These are phyloP conservation scores for Seira ritae DNA, from an alignment of 2,888 invertebrate genomes.

Conservation along the genomic window DNA sequence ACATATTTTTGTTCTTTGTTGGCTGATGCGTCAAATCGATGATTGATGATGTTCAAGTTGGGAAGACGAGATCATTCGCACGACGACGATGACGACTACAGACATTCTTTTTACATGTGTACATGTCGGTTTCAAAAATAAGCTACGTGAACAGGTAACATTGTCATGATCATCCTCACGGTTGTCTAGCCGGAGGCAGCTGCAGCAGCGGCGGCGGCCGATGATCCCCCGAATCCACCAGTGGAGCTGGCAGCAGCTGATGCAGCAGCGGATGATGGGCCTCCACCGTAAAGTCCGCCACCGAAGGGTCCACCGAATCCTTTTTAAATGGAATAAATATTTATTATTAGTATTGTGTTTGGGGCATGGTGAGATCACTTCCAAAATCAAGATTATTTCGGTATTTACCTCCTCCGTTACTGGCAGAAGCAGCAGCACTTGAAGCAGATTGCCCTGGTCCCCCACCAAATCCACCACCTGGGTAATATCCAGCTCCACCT, in stretches of 20 bases:
- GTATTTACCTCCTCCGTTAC: slow-evolving; percentile 49
- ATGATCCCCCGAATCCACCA: slow-evolving; percentile 45
- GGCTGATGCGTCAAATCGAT: not conserved
- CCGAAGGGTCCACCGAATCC: slow-evolving; percentile 21
- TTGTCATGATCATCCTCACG: too few species aligned
- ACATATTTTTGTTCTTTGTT: too few species aligned
- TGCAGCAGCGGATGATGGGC: slow-evolving; percentile 44
- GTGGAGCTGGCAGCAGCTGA: slow-evolving; percentile 39
- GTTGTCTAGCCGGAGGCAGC: slow-evolving; percentile 48
- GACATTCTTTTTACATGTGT: too few species aligned
- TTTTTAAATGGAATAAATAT: not conserved
- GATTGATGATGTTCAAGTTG: not conserved
- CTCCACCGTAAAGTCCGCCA: slow-evolving; percentile 8
- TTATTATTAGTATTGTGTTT: not conserved
- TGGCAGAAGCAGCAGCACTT: slow-evolving; percentile 59
- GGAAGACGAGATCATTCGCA: slow-evolving; percentile 4
- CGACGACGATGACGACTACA: not conserved
- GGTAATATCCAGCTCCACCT: slow-evolving; percentile 35
- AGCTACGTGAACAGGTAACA: too few species aligned
- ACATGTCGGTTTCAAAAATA: too few species aligned
- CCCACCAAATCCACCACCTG: slow-evolving; percentile 39
- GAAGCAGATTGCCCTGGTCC: slow-evolving; percentile 41
- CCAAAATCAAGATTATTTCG: not conserved
- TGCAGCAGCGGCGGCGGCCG: slow-evolving; percentile 51
- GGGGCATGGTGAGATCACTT: not conserved